Conservation (phyloP, 2,888 invertebrate genomes). For the Pristionchus maxplancki region DNA sequence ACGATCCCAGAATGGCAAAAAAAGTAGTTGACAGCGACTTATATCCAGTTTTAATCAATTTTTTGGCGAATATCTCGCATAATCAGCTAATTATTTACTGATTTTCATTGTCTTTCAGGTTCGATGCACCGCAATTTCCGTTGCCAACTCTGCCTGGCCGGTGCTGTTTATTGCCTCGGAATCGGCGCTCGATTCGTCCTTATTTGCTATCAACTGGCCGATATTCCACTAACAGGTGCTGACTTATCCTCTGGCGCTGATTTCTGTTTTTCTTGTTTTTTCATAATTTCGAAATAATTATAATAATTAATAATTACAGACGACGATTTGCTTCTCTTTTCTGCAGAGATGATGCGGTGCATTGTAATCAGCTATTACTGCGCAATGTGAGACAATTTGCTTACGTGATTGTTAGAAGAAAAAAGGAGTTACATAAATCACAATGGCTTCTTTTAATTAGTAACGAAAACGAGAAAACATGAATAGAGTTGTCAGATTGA, state of each 20-base stretch:
- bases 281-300: no score
- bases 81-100: no score
- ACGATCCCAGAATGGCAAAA: no score
- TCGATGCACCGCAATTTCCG: neutral
- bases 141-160: neutral
- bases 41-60: no score
- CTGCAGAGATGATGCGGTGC: neutral
- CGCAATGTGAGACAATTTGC: neutral
- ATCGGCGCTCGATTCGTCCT: neutral
- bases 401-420: neutral
- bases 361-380: neutral
- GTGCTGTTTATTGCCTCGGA: neutral
- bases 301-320: neutral
- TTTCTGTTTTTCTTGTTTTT: no score
- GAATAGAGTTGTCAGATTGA: no score
- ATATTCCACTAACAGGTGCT: neutral
- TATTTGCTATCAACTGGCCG: neutral
- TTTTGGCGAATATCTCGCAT: no score
- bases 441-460: no score
- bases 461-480: no score
- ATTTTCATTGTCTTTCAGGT: neutral
- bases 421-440: no score
- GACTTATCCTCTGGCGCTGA: no score
- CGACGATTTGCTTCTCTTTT: neutral
- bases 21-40: no score